Conservation (phyloP, 2,888 invertebrate species). For the Ophion ventricosus region DNA sequence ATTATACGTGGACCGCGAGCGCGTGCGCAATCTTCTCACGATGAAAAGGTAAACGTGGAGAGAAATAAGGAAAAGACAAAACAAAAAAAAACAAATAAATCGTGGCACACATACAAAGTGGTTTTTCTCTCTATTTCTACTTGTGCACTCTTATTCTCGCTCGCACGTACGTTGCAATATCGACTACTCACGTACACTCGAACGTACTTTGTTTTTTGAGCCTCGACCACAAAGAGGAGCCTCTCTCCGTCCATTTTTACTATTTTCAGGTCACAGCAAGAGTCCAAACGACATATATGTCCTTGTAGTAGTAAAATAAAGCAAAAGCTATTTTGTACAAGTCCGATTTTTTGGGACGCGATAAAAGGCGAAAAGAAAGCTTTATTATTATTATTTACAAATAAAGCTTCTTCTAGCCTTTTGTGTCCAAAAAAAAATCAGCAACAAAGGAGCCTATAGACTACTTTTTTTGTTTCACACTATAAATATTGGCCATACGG, state of each 20-base stretch:
- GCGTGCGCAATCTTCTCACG: background rate
- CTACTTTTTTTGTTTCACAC: background rate
- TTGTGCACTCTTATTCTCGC: background rate
- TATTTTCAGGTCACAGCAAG: background rate
- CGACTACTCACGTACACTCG: conserved; percentile 6
- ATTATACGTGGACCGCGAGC: background rate
- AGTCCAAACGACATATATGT: background rate
- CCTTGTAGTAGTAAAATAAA: background rate
- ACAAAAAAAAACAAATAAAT: background rate
- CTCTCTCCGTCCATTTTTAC: background rate
- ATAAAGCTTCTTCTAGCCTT: background rate
- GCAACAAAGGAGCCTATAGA: background rate
- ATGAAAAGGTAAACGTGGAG: conserved; percentile 38
- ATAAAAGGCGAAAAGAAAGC: background rate
- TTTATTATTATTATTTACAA: background rate
- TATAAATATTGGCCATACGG: background rate
- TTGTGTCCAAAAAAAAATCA: background rate
- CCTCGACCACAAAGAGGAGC: background rate
- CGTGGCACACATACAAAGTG: conserved; percentile 4
- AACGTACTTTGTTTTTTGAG: conserved; percentile 8
- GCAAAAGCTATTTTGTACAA: background rate
- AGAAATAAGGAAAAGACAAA: background rate
- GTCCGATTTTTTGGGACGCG: conserved; percentile 13
- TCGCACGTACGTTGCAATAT: background rate
- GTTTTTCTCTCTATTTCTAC: background rate